phyloP scores from a whole-genome alignment of 37 sponge, comb jelly and placozoan species.

The Petrosia ficiformis region DNA sequence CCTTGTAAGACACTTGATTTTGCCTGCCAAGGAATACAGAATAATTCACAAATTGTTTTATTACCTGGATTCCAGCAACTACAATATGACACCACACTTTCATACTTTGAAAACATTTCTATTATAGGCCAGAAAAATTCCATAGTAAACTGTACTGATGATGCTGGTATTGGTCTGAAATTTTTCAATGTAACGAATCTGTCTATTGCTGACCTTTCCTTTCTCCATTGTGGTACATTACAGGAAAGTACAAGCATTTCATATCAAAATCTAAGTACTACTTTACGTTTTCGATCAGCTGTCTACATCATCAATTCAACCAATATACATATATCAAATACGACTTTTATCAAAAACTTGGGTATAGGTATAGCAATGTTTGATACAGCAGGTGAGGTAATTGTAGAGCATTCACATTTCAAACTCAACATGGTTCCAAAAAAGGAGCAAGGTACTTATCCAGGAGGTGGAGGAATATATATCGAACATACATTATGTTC shows the following conservation, averaged over 20 bases:
- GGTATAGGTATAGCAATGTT: conserved; percentile 15
- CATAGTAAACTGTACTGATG: not conserved
- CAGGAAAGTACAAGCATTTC: not conserved
- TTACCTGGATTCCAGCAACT: too few relatives aligned
- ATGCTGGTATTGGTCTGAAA: not conserved
- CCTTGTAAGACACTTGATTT: conserved; percentile 6
- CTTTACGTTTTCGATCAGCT: conserved; percentile 8
- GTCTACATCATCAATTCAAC: conserved; percentile 1
- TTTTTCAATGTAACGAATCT: not conserved
- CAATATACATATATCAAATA: not conserved
- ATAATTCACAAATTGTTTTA: too few relatives aligned
- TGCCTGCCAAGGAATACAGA: too few relatives aligned
- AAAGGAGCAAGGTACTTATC: not conserved
- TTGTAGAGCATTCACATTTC: not conserved
- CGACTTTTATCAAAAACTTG: not conserved
- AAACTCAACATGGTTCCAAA: not conserved
- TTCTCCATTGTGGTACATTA: not conserved
- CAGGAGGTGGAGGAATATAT: conserved; percentile 22
- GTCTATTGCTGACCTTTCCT: not conserved
- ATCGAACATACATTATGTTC: conserved; percentile 10
- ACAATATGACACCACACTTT: too few relatives aligned
- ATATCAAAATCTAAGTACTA: not conserved
- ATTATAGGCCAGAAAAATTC: too few relatives aligned
- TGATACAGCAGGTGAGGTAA: conserved; percentile 4
- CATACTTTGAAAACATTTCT: too few relatives aligned